Evolutionary conservation across 2,113 vertebrate species (phyloP).

Genomic region (Heloderma charlesbogerti): DNA sequence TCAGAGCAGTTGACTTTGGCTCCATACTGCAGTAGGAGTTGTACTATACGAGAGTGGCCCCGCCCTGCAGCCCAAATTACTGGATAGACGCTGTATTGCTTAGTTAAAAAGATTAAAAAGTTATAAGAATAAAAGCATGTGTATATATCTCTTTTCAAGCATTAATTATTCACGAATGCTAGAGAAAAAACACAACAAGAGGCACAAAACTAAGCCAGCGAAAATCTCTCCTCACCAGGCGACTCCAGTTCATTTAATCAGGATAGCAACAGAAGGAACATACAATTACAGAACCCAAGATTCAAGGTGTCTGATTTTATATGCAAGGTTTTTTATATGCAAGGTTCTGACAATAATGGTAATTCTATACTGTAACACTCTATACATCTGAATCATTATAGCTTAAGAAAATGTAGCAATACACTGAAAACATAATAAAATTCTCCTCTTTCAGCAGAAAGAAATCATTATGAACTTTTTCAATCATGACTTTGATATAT

Average conservation of each 20-base stretch:
- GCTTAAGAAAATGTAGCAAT: not conserved
- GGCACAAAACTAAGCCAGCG: constrained; percentile 15
- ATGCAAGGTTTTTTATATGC: not conserved
- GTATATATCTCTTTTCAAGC: not conserved
- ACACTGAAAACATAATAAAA: not conserved
- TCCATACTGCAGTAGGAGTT: constrained; percentile 88
- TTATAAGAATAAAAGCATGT: constrained; percentile 12
- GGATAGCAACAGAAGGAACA: not conserved
- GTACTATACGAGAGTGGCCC: constrained; percentile 92
- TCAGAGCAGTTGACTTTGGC: constrained; percentile 99
- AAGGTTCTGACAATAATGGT: not conserved
- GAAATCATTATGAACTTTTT: not conserved
- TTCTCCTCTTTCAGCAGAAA: not conserved
- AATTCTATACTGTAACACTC: not conserved
- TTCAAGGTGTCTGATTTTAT: not conserved
- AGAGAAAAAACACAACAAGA: not conserved
- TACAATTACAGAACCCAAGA: not conserved
- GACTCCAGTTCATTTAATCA: not conserved
- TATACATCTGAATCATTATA: not conserved
- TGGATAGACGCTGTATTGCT: constrained; percentile 97
- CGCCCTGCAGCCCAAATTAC: constrained; percentile 98
- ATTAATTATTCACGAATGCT: not conserved
- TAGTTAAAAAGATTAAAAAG: constrained; percentile 44
- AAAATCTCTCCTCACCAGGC: not conserved
- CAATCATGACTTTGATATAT: not conserved